Evolutionary conservation across 1,140 invertebrate genomes (phyloP).

Genomic region (Schmidtea mediterranea): DNA sequence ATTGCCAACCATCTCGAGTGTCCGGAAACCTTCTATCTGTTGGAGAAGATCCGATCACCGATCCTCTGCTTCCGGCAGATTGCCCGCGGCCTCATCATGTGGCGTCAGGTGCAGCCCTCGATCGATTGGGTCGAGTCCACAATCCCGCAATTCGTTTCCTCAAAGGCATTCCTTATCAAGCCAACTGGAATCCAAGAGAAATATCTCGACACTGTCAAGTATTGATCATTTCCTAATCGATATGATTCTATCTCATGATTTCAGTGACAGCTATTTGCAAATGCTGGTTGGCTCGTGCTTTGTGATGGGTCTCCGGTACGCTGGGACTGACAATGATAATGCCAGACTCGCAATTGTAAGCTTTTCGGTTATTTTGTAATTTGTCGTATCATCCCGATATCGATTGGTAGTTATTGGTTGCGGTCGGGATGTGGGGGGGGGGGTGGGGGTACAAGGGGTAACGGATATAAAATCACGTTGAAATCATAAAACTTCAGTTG

Average conservation of each 20-base stretch:
- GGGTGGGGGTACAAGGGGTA: too few relatives aligned
- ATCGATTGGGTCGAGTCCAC: constrained; percentile 56
- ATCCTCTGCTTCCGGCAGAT: too few relatives aligned
- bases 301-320: constrained; percentile 67
- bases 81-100: constrained; percentile 40
- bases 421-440: too few relatives aligned
- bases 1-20: too few relatives aligned
- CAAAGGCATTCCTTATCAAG: background rate
- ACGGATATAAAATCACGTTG: too few relatives aligned
- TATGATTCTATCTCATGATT: background rate
- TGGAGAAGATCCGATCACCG: too few relatives aligned
- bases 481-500: too few relatives aligned
- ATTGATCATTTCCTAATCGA: background rate
- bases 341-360: constrained; percentile 31
- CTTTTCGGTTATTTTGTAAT: too few relatives aligned
- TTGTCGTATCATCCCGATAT: too few relatives aligned
- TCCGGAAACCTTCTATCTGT: too few relatives aligned
- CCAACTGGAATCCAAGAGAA: background rate
- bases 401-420: too few relatives aligned
- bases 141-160: constrained; percentile 33
- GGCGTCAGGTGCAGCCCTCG: constrained; percentile 51
- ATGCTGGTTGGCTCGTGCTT: constrained; percentile 74
- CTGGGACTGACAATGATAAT: constrained; percentile 54
- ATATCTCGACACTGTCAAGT: too few relatives aligned
- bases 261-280: constrained; percentile 65